These are phyloP conservation scores for Carassius carassius DNA, from an alignment of 2,113 vertebrate genomes.

Conservation along the genomic window DNA sequence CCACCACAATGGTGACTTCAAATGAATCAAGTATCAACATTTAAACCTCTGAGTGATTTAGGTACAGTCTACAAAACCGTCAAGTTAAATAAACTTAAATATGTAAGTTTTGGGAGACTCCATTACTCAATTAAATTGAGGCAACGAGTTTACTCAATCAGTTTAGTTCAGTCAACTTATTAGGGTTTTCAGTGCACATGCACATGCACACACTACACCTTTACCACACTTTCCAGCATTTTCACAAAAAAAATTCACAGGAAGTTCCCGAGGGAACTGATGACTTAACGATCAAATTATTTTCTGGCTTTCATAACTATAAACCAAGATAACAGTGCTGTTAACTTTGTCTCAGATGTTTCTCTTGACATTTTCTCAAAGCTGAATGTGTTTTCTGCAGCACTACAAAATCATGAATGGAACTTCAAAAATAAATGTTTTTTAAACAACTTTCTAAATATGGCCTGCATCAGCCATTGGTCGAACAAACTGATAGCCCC, in stretches of 20 bases:
- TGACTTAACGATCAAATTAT: not conserved
- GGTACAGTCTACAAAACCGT: too few species aligned
- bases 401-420: not conserved
- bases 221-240: not conserved
- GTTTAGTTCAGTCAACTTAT: too few species aligned
- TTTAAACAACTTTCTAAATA: not conserved
- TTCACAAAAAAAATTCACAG: not conserved
- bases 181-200: too few species aligned
- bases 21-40: too few species aligned
- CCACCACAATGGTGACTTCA: too few species aligned
- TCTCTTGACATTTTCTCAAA: not conserved
- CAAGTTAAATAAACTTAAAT: too few species aligned
- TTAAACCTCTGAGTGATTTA: too few species aligned
- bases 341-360: not conserved
- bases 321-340: not conserved
- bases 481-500: not conserved
- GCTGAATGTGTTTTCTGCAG: not conserved
- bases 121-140: too few species aligned
- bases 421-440: not conserved
- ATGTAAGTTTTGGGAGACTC: too few species aligned
- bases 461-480: not conserved
- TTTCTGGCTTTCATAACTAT: not conserved
- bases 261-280: not conserved
- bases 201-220: too few species aligned
- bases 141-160: too few species aligned